phyloP scores from a whole-genome alignment of 2,888 invertebrate genomes.

The Seira musarum region DNA sequence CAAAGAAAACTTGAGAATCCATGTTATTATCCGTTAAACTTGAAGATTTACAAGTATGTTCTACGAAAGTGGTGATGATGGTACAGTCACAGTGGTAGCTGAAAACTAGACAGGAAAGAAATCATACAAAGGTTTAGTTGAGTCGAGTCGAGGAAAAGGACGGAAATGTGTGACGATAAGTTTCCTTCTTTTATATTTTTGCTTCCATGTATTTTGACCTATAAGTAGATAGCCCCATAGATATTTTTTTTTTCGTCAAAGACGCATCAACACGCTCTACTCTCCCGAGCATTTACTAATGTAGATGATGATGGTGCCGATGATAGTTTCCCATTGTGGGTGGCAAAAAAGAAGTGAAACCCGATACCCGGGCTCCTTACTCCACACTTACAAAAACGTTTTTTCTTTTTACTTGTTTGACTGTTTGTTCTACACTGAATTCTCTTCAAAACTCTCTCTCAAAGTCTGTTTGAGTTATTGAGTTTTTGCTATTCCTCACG shows the following conservation, averaged over 20 bases:
- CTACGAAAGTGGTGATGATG: constrained; percentile 24
- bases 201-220: neutral
- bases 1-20: constrained; percentile 56
- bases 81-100: neutral
- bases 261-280: constrained; percentile 1
- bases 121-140: constrained; percentile 14
- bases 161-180: constrained; percentile 44
- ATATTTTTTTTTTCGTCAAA: neutral
- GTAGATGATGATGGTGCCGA: constrained; percentile 43
- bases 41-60: constrained; percentile 39
- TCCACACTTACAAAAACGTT: constrained; percentile 38
- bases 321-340: constrained; percentile 70
- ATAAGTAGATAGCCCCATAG: neutral
- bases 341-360: constrained; percentile 68
- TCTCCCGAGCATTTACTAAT: constrained; percentile 33
- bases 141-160: constrained; percentile 39
- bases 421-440: constrained; percentile 58
- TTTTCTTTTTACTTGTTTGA: constrained; percentile 47
- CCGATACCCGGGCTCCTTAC: constrained; percentile 69
- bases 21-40: constrained; percentile 33
- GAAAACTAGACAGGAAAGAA: constrained; percentile 15
- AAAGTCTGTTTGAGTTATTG: constrained; percentile 2
- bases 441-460: constrained; percentile 35
- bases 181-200: neutral
- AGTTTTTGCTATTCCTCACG: constrained; percentile 44